Conservation (phyloP, 2,113 vertebrate species). For the Glaucidium brasilianum region DNA sequence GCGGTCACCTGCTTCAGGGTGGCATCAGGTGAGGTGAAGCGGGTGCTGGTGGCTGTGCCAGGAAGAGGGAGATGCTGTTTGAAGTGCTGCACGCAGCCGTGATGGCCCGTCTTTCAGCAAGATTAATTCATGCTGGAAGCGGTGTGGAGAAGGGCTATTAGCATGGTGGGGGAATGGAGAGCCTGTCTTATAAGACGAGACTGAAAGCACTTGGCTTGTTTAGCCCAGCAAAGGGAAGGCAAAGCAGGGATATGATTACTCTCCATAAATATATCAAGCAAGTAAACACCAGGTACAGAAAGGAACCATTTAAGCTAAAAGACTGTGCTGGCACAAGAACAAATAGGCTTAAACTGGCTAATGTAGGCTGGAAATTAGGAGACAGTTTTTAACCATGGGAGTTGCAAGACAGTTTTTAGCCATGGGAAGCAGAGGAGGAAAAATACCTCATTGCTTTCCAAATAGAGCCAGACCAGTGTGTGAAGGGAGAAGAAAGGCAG, state of each 20-base stretch:
- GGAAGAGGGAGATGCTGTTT: background rate
- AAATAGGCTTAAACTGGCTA: slow-evolving; percentile 43
- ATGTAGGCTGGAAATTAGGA: slow-evolving; percentile 34
- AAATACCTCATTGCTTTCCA: background rate
- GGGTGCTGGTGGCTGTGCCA: background rate
- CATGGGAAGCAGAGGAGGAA: background rate
- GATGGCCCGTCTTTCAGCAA: background rate
- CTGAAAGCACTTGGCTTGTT: slow-evolving; percentile 32
- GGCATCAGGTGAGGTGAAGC: background rate
- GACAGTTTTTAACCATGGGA: slow-evolving; percentile 5
- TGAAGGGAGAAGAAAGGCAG: background rate
- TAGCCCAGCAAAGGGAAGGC: background rate
- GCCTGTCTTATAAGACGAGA: background rate
- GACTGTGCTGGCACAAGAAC: slow-evolving; percentile 14
- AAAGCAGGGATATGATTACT: slow-evolving; percentile 6
- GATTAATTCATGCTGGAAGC: background rate
- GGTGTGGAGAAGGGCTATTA: background rate
- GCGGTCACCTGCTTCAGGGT: fast-evolving
- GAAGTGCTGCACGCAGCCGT: fast-evolving
- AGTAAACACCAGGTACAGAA: slow-evolving; percentile 46
- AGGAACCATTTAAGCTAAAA: slow-evolving; percentile 49
- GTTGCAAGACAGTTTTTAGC: background rate
- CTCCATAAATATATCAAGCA: slow-evolving; percentile 33
- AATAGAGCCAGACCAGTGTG: background rate
- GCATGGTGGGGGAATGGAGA: background rate